These are phyloP conservation scores for Natrix natrix DNA, from an alignment of 2,797 vertebrate species.

Conservation along the genomic window DNA sequence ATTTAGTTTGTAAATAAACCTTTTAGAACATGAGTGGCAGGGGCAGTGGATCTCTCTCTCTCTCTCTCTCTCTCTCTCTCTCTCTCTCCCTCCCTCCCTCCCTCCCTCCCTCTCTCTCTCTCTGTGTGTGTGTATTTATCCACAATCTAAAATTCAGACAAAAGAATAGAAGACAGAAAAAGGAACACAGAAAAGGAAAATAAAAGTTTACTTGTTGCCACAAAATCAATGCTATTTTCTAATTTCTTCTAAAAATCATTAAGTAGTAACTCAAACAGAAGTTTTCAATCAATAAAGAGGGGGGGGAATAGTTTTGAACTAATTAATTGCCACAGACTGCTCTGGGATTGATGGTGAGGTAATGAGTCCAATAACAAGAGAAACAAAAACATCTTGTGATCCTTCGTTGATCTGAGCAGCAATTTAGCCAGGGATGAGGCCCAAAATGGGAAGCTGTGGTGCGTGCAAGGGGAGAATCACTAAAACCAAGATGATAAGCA, in stretches of 20 bases:
- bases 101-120: no score
- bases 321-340: slow-evolving; percentile 20
- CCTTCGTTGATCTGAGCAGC: background rate
- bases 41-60: no score
- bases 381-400: background rate
- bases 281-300: background rate
- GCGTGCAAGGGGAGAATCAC: background rate
- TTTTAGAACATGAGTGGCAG: background rate
- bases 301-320: background rate
- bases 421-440: background rate
- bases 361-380: background rate
- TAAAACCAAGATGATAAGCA: background rate
- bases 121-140: background rate
- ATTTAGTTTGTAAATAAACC: background rate
- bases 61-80: no score
- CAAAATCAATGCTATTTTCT: slow-evolving; percentile 36
- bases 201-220: slow-evolving; percentile 14
- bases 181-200: background rate
- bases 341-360: background rate
- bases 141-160: background rate
- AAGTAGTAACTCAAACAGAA: slow-evolving; percentile 1
- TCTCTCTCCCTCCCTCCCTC: no score
- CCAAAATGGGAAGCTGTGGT: background rate
- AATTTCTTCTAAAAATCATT: slow-evolving; percentile 28
- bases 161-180: background rate